phyloP scores from a whole-genome alignment of 30 jellyfish, hydroid and myxozoan genomes.

The Pseudorhiza aurosa region DNA sequence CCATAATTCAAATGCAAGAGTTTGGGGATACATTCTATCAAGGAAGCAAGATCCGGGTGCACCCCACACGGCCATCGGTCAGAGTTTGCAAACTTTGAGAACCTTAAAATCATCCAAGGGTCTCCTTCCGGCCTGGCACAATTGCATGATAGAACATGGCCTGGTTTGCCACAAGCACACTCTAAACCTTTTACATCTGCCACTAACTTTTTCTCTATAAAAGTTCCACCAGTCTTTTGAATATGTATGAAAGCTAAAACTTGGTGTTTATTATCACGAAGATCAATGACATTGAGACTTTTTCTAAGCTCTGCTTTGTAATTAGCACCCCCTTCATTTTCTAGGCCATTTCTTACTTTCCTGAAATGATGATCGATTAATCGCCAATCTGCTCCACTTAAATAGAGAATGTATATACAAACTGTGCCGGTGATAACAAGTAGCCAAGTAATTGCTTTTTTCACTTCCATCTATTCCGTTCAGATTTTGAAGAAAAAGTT shows the following conservation, averaged over 20 bases:
- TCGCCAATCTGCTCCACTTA: no score
- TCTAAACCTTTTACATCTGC: slow-evolving; percentile 33
- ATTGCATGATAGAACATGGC: slow-evolving; percentile 37
- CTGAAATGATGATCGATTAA: no score
- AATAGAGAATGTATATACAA: no score
- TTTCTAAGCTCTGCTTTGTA: no score
- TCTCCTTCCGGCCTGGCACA: slow-evolving; percentile 64
- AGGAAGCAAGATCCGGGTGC: slow-evolving; percentile 85
- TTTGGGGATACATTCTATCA: slow-evolving; percentile 69
- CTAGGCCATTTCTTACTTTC: no score
- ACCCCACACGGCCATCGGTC: slow-evolving; percentile 96
- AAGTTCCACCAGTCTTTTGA: slow-evolving; percentile 96
- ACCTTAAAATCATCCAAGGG: slow-evolving; percentile 88
- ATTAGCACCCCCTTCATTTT: no score
- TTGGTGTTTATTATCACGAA: background rate
- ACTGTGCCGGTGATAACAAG: no score
- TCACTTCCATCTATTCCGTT: no score
- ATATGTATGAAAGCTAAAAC: slow-evolving; percentile 82
- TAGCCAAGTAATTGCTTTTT: no score
- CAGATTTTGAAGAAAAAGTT: no score
- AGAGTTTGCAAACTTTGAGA: slow-evolving; percentile 6
- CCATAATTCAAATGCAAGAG: slow-evolving; percentile 29
- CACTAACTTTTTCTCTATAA: slow-evolving; percentile 60
- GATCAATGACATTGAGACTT: background rate
- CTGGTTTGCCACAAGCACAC: slow-evolving; percentile 35